Percentiles rank a stretch among this genome's conserved stretches.
Conservation (phyloP, 2,113 vertebrate species). For the Euleptes europaea region DNA sequence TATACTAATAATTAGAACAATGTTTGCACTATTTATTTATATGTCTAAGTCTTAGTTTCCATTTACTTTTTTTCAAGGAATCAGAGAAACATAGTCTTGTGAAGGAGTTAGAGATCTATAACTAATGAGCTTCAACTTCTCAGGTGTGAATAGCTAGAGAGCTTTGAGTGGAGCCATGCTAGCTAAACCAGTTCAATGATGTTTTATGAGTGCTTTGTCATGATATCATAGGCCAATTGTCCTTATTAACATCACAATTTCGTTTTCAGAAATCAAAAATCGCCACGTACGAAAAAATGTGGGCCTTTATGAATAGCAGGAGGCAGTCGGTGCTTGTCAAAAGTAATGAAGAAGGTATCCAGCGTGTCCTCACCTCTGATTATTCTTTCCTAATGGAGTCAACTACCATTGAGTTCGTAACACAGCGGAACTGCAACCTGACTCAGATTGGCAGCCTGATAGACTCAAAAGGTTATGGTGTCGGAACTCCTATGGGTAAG, state of each 20-base stretch:
- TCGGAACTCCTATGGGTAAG: slow-evolving; percentile 98
- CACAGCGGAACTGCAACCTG: slow-evolving; percentile 96
- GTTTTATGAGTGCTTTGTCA: not conserved
- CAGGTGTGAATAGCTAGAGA: not conserved
- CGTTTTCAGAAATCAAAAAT: slow-evolving; percentile 95
- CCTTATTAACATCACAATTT: slow-evolving; percentile 26
- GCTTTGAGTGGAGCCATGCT: not conserved
- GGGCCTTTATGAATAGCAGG: slow-evolving; percentile 99
- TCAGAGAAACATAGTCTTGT: not conserved
- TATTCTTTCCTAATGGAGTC: slow-evolving; percentile 99
- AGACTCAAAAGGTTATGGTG: slow-evolving; percentile 95
- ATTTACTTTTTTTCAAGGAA: not conserved
- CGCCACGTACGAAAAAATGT: slow-evolving; percentile 99
- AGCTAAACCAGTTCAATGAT: not conserved
- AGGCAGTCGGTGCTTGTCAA: slow-evolving; percentile 96
- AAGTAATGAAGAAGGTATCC: slow-evolving; percentile 95
- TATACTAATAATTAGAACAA: too few relatives aligned
- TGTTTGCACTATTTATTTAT: not conserved
- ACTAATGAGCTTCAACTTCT: not conserved
- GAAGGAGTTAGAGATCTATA: not conserved
- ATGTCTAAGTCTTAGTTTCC: not conserved
- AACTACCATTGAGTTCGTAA: slow-evolving; percentile 96
- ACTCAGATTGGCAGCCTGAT: slow-evolving; percentile 98
- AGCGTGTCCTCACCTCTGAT: slow-evolving; percentile 94
- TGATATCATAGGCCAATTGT: not conserved